Conservation (phyloP, 2,797 vertebrate species). For the Macropodus opercularis region DNA sequence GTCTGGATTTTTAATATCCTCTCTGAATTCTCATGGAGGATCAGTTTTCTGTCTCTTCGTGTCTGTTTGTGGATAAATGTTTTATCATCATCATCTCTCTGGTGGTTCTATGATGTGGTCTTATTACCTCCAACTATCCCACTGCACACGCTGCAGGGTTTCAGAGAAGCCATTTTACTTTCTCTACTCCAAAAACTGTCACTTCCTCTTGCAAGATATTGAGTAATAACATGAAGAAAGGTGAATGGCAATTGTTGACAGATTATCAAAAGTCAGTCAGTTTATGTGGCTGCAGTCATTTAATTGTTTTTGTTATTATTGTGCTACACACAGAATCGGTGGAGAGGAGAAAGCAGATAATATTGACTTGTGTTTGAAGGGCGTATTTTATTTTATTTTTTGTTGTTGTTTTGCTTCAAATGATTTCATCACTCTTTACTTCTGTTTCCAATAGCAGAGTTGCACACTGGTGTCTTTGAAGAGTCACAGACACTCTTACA, state of each 20-base stretch:
- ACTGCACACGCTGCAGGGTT: conserved; percentile 18
- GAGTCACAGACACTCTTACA: not conserved
- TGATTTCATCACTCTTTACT: conserved; percentile 35
- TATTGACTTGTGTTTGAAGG: conserved; percentile 4
- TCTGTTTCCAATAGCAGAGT: conserved; percentile 21
- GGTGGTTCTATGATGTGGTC: conserved; percentile 45
- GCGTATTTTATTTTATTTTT: conserved; percentile 30
- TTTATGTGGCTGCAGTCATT: not conserved
- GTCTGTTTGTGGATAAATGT: conserved; percentile 18
- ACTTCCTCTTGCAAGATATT: conserved; percentile 3
- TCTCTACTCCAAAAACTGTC: conserved; percentile 20
- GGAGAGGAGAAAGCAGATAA: not conserved
- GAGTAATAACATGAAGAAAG: too few species aligned
- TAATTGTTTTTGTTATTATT: not conserved
- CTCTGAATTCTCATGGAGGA: conserved; percentile 13
- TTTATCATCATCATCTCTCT: conserved; percentile 45
- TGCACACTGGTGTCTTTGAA: not conserved
- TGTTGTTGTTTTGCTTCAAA: conserved; percentile 38
- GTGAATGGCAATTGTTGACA: conserved; percentile 21
- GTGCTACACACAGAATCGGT: not conserved
- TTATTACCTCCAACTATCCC: conserved; percentile 51
- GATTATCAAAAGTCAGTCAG: conserved; percentile 1
- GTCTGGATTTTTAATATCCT: conserved; percentile 14
- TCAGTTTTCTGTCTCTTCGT: conserved; percentile 4
- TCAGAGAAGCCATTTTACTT: conserved; percentile 31